These are phyloP conservation scores for Toxotes chatareus DNA, from an alignment of 2,113 vertebrate genomes.

Conservation along the genomic window DNA sequence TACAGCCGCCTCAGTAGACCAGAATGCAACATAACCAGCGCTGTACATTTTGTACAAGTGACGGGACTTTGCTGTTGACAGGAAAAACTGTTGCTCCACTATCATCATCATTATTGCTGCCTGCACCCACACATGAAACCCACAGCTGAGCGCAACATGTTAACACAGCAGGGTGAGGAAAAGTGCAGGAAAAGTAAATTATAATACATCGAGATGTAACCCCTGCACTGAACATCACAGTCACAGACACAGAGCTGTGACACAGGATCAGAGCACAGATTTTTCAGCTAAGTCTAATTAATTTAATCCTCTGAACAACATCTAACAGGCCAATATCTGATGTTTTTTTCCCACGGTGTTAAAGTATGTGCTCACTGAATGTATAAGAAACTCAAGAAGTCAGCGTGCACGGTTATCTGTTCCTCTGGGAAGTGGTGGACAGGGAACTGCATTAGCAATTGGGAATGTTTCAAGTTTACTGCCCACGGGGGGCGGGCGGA, in stretches of 20 bases:
- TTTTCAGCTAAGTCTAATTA: neutral
- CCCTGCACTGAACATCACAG: neutral
- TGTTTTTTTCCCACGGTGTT: neutral
- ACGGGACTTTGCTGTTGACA: conserved; percentile 47
- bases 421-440: conserved; percentile 14
- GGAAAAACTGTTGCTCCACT: conserved; percentile 60
- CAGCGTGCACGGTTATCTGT: conserved; percentile 8
- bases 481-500: neutral
- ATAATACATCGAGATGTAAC: conserved; percentile 29
- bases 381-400: conserved; percentile 5
- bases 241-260: neutral
- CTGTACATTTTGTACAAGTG: conserved; percentile 40
- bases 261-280: neutral
- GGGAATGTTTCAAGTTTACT: conserved; percentile 25
- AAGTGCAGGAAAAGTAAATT: conserved; percentile 43
- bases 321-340: neutral
- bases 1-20: conserved; percentile 19
- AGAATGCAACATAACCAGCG: conserved; percentile 19
- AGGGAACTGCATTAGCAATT: conserved; percentile 35
- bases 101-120: conserved; percentile 69
- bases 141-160: conserved; percentile 58
- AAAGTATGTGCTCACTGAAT: neutral
- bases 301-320: neutral
- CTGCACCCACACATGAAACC: conserved; percentile 52
- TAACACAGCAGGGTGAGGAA: conserved; percentile 55